Conservation (phyloP, 2,113 vertebrate species). For the Gnathonemus echidnorhynchus region DNA sequence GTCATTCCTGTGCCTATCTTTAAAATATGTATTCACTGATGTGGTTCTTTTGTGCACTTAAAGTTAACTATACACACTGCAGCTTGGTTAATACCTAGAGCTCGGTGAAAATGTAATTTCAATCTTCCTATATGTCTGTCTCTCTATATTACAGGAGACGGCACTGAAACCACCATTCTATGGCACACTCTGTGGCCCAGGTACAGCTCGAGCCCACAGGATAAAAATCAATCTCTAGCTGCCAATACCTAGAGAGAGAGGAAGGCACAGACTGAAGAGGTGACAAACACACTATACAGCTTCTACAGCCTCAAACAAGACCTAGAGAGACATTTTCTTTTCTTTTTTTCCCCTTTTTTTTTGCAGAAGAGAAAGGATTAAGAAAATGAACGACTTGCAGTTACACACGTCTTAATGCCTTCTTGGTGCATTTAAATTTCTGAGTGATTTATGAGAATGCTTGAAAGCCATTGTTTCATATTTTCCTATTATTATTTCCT, state of each 20-base stretch:
- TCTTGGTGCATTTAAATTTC: constrained; percentile 56
- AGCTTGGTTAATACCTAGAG: constrained; percentile 59
- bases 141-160: constrained; percentile 80
- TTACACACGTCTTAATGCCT: constrained; percentile 48
- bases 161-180: constrained; percentile 78
- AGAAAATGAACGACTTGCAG: constrained; percentile 34
- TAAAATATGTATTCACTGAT: constrained; percentile 50
- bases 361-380: constrained; percentile 30
- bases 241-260: constrained; percentile 64
- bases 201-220: constrained; percentile 75
- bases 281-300: constrained; percentile 64
- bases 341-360: constrained; percentile 29
- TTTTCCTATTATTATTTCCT: constrained; percentile 37
- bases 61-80: constrained; percentile 50
- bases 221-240: constrained; percentile 80
- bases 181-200: constrained; percentile 78
- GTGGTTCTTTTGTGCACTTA: constrained; percentile 40
- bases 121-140: constrained; percentile 79
- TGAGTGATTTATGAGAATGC: constrained; percentile 53
- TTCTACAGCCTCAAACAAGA: constrained; percentile 63
- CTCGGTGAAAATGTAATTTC: constrained; percentile 69
- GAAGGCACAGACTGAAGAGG: constrained; percentile 63
- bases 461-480: constrained; percentile 57
- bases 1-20: constrained; percentile 33
- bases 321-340: constrained; percentile 39